Conservation (phyloP, 2,797 vertebrate genomes). For the Brotula barbata region DNA sequence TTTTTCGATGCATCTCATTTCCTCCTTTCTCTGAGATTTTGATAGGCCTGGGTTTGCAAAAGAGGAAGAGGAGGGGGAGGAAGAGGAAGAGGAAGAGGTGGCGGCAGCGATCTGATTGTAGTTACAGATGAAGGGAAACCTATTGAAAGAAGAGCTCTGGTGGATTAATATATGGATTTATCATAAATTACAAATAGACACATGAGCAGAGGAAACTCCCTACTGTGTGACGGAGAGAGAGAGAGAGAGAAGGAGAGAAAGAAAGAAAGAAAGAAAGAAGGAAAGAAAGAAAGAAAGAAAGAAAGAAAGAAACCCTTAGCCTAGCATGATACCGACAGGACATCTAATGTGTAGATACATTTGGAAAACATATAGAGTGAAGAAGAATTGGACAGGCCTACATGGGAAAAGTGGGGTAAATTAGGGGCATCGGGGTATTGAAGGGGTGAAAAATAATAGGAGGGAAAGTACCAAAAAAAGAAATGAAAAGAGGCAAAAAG, state of each 20-base stretch:
- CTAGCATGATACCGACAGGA: slow-evolving; percentile 34
- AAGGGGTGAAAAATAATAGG: slow-evolving; percentile 73
- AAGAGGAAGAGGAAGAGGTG: slow-evolving; percentile 25
- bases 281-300: slow-evolving; percentile 6
- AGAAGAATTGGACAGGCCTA: slow-evolving; percentile 67
- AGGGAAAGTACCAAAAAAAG: slow-evolving; percentile 72
- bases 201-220: slow-evolving; percentile 32
- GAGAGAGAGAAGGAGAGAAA: slow-evolving; percentile 23
- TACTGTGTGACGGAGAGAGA: slow-evolving; percentile 10
- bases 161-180: slow-evolving; percentile 73
- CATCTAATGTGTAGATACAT: slow-evolving; percentile 44
- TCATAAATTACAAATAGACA: slow-evolving; percentile 64
- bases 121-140: slow-evolving; percentile 71
- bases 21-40: slow-evolving; percentile 74
- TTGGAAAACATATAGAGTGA: slow-evolving; percentile 59
- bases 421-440: slow-evolving; percentile 74
- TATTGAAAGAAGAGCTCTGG: slow-evolving; percentile 65
- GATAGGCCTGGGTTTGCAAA: slow-evolving; percentile 73
- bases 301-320: slow-evolving; percentile 13
- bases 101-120: slow-evolving; percentile 64
- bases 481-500: slow-evolving; percentile 80
- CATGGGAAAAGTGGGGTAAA: slow-evolving; percentile 60
- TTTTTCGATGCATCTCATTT: slow-evolving; percentile 80
- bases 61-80: slow-evolving; percentile 38
- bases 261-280: slow-evolving; percentile 14